phyloP scores from a whole-genome alignment of 2,113 vertebrate species.

The Promerops cafer region DNA sequence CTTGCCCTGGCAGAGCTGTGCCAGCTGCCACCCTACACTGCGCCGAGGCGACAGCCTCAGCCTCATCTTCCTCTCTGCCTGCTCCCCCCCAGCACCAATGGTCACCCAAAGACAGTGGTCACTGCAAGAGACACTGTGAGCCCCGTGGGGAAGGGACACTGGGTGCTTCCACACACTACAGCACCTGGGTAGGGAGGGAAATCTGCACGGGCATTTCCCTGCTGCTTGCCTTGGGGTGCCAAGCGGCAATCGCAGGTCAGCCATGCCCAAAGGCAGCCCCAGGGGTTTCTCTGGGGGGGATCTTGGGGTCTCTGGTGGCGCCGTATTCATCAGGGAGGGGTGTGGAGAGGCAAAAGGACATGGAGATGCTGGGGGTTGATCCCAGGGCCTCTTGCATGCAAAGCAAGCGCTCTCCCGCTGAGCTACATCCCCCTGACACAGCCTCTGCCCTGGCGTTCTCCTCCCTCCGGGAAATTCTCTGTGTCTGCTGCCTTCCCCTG shows the following conservation, averaged over 20 bases:
- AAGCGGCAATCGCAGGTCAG: rapidly evolving
- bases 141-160: not conserved
- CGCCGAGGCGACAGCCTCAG: not conserved
- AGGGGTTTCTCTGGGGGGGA: not conserved
- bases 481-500: not conserved
- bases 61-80: not conserved
- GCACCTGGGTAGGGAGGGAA: not conserved
- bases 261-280: rapidly evolving
- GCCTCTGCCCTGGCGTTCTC: rapidly evolving
- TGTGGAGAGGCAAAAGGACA: rapidly evolving
- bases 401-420: not conserved
- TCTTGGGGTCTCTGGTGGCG: rapidly evolving
- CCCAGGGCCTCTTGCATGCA: not conserved
- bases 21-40: not conserved
- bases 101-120: no score
- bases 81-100: not conserved
- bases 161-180: no score
- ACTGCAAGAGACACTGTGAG: rapidly evolving
- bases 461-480: no score
- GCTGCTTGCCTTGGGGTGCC: not conserved
- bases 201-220: rapidly evolving
- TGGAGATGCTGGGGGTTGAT: not conserved
- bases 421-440: not conserved
- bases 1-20: not conserved
- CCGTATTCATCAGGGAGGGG: rapidly evolving